A percentile compares a stretch with the other conserved stretches of the same genome.
phyloP scores from a whole-genome alignment of 2,797 vertebrate species.

The Thripadectes ignobilis region DNA sequence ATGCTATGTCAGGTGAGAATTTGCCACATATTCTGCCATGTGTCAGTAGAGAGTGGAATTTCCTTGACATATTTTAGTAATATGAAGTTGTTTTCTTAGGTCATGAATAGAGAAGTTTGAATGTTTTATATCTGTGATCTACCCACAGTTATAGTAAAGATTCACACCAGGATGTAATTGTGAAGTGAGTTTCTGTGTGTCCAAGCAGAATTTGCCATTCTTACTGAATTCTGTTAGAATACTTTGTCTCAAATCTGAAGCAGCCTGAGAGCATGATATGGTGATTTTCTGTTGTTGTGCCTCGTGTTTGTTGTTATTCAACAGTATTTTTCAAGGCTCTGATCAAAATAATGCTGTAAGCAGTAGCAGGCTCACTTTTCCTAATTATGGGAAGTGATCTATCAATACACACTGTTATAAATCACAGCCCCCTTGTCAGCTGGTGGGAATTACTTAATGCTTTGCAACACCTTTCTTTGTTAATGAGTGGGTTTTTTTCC shows the following conservation, averaged over 20 bases:
- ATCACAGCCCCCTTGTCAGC: conserved; percentile 48
- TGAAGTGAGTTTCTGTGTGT: not conserved
- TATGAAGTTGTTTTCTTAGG: not conserved
- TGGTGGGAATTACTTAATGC: conserved; percentile 51
- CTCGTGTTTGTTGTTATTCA: not conserved
- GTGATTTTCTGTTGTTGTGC: not conserved
- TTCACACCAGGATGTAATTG: not conserved
- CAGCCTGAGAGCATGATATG: not conserved
- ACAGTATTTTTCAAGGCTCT: conserved; percentile 25
- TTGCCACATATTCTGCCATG: not conserved
- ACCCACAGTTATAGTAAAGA: not conserved
- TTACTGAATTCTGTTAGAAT: not conserved
- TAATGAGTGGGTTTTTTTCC: not conserved
- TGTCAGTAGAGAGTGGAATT: not conserved
- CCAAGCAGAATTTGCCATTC: not conserved
- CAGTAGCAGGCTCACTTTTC: conserved; percentile 18
- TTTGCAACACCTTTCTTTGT: conserved; percentile 62
- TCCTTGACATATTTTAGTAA: not conserved
- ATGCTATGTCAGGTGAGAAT: not conserved
- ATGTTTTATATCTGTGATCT: not conserved
- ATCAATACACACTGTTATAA: conserved; percentile 48
- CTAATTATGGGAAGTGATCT: conserved; percentile 57
- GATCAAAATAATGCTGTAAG: conserved; percentile 55
- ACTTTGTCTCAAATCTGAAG: not conserved
- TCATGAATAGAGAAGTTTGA: not conserved